A percentile compares a stretch with the other conserved stretches of the same genome.
These are phyloP conservation scores for Gila orcuttii DNA, from an alignment of 2,113 vertebrate species.

Conservation along the genomic window DNA sequence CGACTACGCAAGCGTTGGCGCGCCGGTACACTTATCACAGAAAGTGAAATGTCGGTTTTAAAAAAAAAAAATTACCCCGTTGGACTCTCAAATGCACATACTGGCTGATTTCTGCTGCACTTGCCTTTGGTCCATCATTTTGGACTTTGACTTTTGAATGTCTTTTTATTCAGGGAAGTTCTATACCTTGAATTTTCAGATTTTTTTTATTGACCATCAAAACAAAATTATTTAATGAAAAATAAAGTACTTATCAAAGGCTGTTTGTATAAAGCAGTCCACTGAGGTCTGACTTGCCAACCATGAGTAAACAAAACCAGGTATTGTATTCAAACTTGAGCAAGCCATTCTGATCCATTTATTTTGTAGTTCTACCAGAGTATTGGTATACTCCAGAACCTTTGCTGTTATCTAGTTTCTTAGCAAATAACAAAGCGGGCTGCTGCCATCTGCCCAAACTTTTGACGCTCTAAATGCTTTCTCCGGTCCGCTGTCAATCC, in stretches of 20 bases:
- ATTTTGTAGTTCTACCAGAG: background rate
- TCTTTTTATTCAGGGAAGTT: conserved; percentile 52
- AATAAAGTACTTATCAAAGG: conserved; percentile 34
- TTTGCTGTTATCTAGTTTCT: background rate
- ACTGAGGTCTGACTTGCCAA: background rate
- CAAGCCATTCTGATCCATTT: background rate
- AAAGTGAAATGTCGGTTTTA: background rate
- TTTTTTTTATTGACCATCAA: conserved; percentile 38
- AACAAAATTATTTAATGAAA: conserved; percentile 26
- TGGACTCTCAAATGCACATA: conserved; percentile 9
- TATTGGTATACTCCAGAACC: too few species aligned
- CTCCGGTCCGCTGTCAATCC: too few species aligned
- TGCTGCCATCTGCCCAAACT: too few species aligned
- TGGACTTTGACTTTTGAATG: conserved; percentile 49
- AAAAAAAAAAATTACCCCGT: background rate
- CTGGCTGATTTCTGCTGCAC: conserved; percentile 31
- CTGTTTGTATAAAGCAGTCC: conserved; percentile 29
- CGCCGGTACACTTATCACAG: too few species aligned
- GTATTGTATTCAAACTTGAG: background rate
- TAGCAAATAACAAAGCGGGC: background rate
- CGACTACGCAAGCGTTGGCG: background rate
- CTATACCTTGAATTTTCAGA: conserved; percentile 29
- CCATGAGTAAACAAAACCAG: background rate
- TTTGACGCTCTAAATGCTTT: too few species aligned
- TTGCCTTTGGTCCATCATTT: conserved; percentile 41